Evolutionary conservation across 2,888 invertebrate species (phyloP).

Genomic region (Coelopa pilipes): DNA sequence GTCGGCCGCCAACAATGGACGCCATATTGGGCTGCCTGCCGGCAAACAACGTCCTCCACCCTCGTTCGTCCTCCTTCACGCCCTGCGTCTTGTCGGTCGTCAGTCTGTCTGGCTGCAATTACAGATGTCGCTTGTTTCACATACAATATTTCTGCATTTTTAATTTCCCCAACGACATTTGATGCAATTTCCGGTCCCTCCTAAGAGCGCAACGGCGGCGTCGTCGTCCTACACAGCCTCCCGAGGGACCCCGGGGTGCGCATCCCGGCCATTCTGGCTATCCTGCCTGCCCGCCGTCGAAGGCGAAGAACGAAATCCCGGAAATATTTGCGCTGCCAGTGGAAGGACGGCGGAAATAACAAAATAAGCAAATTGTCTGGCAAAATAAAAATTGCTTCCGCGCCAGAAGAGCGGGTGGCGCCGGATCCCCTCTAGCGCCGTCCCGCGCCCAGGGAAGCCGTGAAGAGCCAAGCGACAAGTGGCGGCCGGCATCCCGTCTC

Average conservation of each 20-base stretch:
- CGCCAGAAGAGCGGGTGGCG: conserved; percentile 24
- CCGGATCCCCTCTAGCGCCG: background rate
- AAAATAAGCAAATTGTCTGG: conserved; percentile 67
- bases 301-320: conserved; percentile 41
- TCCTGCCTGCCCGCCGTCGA: too few species aligned
- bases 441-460: conserved; percentile 31
- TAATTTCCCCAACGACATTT: conserved; percentile 44
- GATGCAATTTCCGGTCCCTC: conserved; percentile 41
- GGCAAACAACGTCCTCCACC: too few species aligned
- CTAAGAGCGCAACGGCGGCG: too few species aligned
- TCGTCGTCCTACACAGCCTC: background rate
- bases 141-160: conserved; percentile 40
- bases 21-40: conserved; percentile 11
- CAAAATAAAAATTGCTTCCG: conserved; percentile 67
- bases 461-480: conserved; percentile 19
- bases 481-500: background rate
- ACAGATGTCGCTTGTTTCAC: conserved; percentile 30
- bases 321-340: conserved; percentile 55
- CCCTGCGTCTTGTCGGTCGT: too few species aligned
- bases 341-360: conserved; percentile 62
- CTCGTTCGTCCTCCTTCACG: background rate
- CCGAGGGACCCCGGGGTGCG: background rate
- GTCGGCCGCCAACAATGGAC: background rate
- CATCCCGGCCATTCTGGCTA: too few species aligned
- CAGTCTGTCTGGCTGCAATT: conserved; percentile 22